Percentiles rank a stretch among this genome's conserved stretches.
phyloP scores from a whole-genome alignment of 2,888 invertebrate genomes.

The Diaperis boleti region DNA sequence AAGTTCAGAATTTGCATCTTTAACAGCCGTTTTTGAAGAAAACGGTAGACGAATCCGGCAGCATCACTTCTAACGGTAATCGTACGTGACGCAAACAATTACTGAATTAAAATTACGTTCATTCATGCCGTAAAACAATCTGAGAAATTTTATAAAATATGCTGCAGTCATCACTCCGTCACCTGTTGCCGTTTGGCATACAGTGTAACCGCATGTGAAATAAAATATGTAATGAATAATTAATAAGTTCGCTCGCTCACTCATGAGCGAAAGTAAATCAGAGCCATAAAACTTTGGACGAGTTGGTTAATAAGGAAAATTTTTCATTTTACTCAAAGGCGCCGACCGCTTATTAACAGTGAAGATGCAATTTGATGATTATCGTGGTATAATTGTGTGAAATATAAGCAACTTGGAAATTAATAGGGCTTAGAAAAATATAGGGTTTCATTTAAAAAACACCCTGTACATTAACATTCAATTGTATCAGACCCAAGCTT shows the following conservation, averaged over 20 bases:
- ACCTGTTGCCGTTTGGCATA: slow-evolving; percentile 13
- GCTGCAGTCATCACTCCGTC: slow-evolving; percentile 12
- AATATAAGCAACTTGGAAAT: no score
- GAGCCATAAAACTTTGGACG: background rate
- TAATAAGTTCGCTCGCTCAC: slow-evolving; percentile 1
- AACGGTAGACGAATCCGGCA: no score
- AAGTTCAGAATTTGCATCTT: no score
- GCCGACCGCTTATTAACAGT: background rate
- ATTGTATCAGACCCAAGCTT: no score
- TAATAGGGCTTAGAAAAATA: no score
- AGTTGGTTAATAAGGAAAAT: background rate
- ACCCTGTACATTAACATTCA: no score
- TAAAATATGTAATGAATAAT: slow-evolving; percentile 14
- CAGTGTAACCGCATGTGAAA: slow-evolving; percentile 18
- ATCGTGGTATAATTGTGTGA: no score
- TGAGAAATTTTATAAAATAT: slow-evolving; percentile 22
- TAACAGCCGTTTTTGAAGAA: no score
- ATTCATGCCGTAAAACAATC: slow-evolving; percentile 14
- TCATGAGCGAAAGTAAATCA: background rate
- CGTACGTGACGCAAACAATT: slow-evolving; percentile 1
- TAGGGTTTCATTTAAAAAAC: no score
- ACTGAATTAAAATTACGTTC: slow-evolving; percentile 6
- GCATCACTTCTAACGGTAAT: background rate
- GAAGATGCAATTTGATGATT: no score
- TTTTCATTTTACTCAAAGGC: background rate